phyloP scores from a whole-genome alignment of 1,140 invertebrate species.

The Pseudomyrmex pallidus region DNA sequence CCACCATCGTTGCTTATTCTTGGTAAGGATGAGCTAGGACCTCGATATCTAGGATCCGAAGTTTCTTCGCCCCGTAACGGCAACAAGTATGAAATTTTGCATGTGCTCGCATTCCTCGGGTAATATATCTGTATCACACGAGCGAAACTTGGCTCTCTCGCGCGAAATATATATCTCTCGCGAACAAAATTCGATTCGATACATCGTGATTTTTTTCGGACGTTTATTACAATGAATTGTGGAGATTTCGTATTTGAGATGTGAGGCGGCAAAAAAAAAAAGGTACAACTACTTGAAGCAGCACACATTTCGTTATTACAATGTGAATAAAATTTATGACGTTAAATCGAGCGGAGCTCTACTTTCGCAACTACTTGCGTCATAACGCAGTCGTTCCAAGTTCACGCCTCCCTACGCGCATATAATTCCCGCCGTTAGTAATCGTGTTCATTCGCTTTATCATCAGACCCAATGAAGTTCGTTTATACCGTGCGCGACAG shows the following conservation, averaged over 20 bases:
- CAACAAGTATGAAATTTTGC: conserved; percentile 49
- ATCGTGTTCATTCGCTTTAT: neutral
- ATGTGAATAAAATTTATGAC: no score
- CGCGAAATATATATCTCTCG: conserved; percentile 9
- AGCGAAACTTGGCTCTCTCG: conserved; percentile 30
- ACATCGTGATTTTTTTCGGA: conserved; percentile 26
- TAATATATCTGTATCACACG: conserved; percentile 37
- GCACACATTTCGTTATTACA: no score
- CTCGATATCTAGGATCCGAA: conserved; percentile 21
- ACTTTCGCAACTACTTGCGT: neutral
- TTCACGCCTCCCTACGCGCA: neutral
- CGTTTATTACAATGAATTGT: conserved; percentile 12
- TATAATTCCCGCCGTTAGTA: conserved; percentile 41
- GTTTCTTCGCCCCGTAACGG: conserved; percentile 24
- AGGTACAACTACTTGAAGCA: neutral
- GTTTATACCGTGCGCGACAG: conserved; percentile 11
- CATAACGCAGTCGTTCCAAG: conserved; percentile 4
- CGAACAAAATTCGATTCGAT: conserved; percentile 32
- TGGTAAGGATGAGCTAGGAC: conserved; percentile 13
- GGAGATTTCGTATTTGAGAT: conserved; percentile 6
- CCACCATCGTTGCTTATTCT: neutral
- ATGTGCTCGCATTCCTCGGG: conserved; percentile 25
- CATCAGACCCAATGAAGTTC: neutral
- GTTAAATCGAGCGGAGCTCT: no score
- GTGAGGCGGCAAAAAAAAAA: neutral